phyloP scores from a whole-genome alignment of 2,888 invertebrate species.

The Isoperla grammatica region DNA sequence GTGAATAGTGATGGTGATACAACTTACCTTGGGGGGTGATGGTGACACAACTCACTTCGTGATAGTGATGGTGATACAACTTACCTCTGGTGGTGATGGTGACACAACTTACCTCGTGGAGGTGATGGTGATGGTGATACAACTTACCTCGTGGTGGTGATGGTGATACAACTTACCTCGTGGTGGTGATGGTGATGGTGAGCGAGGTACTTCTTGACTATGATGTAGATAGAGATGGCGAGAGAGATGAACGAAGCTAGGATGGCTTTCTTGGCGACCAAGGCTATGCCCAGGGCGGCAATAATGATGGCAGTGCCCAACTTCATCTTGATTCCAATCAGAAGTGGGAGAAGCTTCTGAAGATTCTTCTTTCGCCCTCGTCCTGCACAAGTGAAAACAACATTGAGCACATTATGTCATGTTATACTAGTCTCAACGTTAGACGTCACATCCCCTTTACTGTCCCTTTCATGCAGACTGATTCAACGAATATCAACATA shows the following conservation, averaged over 20 bases:
- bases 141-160: slow-evolving; percentile 17
- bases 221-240: slow-evolving; percentile 52
- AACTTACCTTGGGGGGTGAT: slow-evolving; percentile 25
- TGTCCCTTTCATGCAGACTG: too few relatives aligned
- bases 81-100: slow-evolving; percentile 48
- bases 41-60: too few relatives aligned
- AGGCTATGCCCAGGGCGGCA: slow-evolving; percentile 52
- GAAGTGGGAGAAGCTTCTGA: slow-evolving; percentile 51
- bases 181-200: slow-evolving; percentile 30
- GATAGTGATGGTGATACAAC: slow-evolving; percentile 30
- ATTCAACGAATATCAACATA: too few relatives aligned
- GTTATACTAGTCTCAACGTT: too few relatives aligned
- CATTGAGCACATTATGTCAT: not conserved
- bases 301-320: slow-evolving; percentile 50
- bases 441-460: too few relatives aligned
- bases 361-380: slow-evolving; percentile 55
- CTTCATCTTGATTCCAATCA: slow-evolving; percentile 55
- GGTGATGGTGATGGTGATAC: not conserved
- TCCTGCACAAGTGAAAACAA: slow-evolving; percentile 38
- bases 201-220: slow-evolving; percentile 40
- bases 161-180: slow-evolving; percentile 17
- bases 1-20: slow-evolving; percentile 39
- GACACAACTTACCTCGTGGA: slow-evolving; percentile 39
- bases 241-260: slow-evolving; percentile 54
- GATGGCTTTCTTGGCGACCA: slow-evolving; percentile 60